Conservation (phyloP, 2,797 vertebrate species). For the Pantherophis vulpinus region DNA sequence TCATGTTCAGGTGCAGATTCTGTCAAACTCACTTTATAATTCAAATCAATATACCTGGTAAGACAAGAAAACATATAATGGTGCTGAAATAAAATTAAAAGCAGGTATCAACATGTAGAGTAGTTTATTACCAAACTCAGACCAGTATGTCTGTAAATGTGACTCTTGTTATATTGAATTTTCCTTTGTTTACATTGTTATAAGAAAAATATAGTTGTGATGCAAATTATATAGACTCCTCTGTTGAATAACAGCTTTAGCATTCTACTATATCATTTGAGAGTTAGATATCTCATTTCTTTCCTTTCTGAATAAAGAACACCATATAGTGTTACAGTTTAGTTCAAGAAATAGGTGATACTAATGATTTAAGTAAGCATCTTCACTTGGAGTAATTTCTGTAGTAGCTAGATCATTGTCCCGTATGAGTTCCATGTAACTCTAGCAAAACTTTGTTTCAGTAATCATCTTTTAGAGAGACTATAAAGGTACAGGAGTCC, state of each 20-base stretch:
- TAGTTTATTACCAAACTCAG: slow-evolving; percentile 67
- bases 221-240: slow-evolving; percentile 63
- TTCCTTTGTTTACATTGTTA: slow-evolving; percentile 59
- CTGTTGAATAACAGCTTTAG: slow-evolving; percentile 53
- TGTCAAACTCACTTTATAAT: slow-evolving; percentile 52
- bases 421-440: slow-evolving; percentile 29
- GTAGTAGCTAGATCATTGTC: slow-evolving; percentile 8
- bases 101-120: slow-evolving; percentile 68
- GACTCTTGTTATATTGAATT: slow-evolving; percentile 65
- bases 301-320: slow-evolving; percentile 52
- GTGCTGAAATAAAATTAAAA: slow-evolving; percentile 71
- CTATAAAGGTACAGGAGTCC: not conserved
- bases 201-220: slow-evolving; percentile 61
- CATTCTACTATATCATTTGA: slow-evolving; percentile 52
- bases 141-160: slow-evolving; percentile 62
- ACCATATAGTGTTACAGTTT: slow-evolving; percentile 50
- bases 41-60: slow-evolving; percentile 57
- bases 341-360: slow-evolving; percentile 55
- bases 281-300: slow-evolving; percentile 55
- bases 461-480: slow-evolving; percentile 36
- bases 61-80: slow-evolving; percentile 54
- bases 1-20: slow-evolving; percentile 35
- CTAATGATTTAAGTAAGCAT: slow-evolving; percentile 52
- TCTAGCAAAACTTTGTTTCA: slow-evolving; percentile 26
- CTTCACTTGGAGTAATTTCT: slow-evolving; percentile 49